phyloP scores from a whole-genome alignment of 2,113 vertebrate genomes.

The Ciconia maguari region DNA sequence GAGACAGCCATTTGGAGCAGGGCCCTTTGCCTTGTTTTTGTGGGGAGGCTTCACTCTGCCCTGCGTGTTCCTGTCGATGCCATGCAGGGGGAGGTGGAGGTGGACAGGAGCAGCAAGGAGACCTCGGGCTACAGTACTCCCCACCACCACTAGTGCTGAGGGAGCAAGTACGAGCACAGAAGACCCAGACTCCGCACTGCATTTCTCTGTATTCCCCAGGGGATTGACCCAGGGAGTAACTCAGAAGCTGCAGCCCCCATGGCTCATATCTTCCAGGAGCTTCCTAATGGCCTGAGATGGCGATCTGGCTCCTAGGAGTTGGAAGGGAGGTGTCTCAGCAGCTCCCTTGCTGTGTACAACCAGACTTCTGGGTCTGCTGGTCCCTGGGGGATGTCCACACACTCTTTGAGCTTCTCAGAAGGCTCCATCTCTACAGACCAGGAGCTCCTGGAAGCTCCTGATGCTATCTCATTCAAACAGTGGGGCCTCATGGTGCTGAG shows the following conservation, averaged over 20 bases:
- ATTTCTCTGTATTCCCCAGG: neutral
- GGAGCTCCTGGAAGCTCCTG: neutral
- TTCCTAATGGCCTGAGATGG: neutral
- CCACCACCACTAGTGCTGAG: neutral
- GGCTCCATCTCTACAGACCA: neutral
- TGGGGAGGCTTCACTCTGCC: neutral
- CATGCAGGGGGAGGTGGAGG: neutral
- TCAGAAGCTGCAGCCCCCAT: neutral
- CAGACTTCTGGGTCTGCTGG: neutral
- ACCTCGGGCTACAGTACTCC: neutral
- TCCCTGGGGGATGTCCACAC: neutral
- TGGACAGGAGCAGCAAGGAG: neutral
- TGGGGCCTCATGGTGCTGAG: neutral
- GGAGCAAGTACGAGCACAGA: neutral
- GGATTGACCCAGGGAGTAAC: neutral
- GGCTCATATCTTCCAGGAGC: neutral
- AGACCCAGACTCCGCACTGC: neutral
- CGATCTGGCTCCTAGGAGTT: neutral
- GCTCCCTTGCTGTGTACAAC: neutral
- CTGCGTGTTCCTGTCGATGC: neutral
- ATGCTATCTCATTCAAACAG: neutral
- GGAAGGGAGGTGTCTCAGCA: neutral
- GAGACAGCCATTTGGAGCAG: neutral
- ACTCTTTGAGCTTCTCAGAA: neutral
- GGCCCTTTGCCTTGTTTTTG: neutral